A percentile compares a stretch with the other conserved stretches of the same genome.
These are phyloP conservation scores for Oenanthe oenanthe DNA, from an alignment of 2,113 vertebrate species.

Conservation along the genomic window DNA sequence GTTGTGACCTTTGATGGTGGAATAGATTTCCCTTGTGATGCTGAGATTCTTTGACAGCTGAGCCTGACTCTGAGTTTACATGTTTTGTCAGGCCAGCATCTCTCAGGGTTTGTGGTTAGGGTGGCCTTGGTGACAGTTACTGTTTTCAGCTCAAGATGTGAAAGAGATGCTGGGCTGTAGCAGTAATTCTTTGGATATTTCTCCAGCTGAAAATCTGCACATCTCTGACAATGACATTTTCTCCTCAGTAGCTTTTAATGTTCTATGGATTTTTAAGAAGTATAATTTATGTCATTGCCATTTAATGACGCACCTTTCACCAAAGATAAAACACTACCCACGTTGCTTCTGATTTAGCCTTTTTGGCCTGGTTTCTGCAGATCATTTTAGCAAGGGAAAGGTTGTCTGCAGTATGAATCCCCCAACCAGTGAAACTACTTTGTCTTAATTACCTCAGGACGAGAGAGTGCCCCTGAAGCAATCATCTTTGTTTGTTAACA, in stretches of 20 bases:
- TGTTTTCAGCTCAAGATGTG: conserved; percentile 62
- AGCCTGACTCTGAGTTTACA: conserved; percentile 70
- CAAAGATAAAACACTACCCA: conserved; percentile 66
- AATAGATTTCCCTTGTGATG: conserved; percentile 72
- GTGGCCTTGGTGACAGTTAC: conserved; percentile 50
- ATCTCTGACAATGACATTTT: conserved; percentile 62
- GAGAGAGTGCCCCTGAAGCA: conserved; percentile 83
- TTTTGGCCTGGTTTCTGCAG: conserved; percentile 56
- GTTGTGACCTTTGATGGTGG: conserved; percentile 71
- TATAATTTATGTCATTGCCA: conserved; percentile 68
- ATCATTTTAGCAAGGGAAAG: conserved; percentile 71
- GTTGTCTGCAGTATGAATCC: conserved; percentile 71
- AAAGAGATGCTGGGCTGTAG: neutral
- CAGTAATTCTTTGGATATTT: conserved; percentile 30
- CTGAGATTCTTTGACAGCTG: conserved; percentile 74
- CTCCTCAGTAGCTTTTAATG: conserved; percentile 56
- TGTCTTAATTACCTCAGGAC: conserved; percentile 88
- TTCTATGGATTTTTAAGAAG: conserved; percentile 69
- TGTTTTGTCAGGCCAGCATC: conserved; percentile 71
- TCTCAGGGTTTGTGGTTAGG: conserved; percentile 54
- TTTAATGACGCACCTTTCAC: conserved; percentile 72
- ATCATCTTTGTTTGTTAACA: conserved; percentile 92
- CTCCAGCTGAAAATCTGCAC: conserved; percentile 47
- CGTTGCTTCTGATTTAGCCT: conserved; percentile 65
- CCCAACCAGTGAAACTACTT: conserved; percentile 78